These are phyloP conservation scores for Anastatus disparis DNA, from an alignment of 1,140 invertebrate genomes.

Conservation along the genomic window DNA sequence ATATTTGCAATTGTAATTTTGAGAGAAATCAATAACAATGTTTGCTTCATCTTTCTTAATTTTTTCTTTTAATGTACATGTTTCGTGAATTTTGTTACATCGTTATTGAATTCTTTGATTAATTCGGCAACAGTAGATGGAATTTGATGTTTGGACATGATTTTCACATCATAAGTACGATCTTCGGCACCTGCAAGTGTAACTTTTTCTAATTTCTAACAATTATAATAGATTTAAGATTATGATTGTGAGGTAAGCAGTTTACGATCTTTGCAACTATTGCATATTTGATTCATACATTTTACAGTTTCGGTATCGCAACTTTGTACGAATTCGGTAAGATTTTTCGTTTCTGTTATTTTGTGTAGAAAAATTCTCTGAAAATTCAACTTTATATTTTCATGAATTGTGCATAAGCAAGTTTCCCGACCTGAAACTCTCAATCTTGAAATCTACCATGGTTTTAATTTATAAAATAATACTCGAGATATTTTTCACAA, in stretches of 20 bases:
- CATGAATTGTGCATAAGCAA: slow-evolving; percentile 7
- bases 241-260: slow-evolving; percentile 21
- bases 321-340: slow-evolving; percentile 35
- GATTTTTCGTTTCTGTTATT: too few relatives aligned
- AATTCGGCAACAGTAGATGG: neutral
- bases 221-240: slow-evolving; percentile 8
- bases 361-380: too few relatives aligned
- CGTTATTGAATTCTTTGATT: slow-evolving; percentile 33
- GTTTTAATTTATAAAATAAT: slow-evolving; percentile 35
- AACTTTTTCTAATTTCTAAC: slow-evolving; percentile 12
- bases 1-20: too few relatives aligned
- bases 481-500: slow-evolving; percentile 36
- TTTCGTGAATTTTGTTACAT: slow-evolving; percentile 28
- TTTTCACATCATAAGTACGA: slow-evolving; percentile 30
- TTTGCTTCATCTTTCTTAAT: too few relatives aligned
- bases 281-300: slow-evolving; percentile 39
- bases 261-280: too few relatives aligned
- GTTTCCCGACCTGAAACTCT: too few relatives aligned
- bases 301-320: slow-evolving; percentile 39
- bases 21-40: too few relatives aligned
- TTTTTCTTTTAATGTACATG: slow-evolving; percentile 32
- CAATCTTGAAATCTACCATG: too few relatives aligned
- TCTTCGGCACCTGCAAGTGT: neutral
- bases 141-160: slow-evolving; percentile 28
- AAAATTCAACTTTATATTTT: slow-evolving; percentile 21